Evolutionary conservation across 1,140 invertebrate genomes (phyloP), one percentile per base, ranked within the genome.

Genomic region (Saccostrea glomerata): DNA sequence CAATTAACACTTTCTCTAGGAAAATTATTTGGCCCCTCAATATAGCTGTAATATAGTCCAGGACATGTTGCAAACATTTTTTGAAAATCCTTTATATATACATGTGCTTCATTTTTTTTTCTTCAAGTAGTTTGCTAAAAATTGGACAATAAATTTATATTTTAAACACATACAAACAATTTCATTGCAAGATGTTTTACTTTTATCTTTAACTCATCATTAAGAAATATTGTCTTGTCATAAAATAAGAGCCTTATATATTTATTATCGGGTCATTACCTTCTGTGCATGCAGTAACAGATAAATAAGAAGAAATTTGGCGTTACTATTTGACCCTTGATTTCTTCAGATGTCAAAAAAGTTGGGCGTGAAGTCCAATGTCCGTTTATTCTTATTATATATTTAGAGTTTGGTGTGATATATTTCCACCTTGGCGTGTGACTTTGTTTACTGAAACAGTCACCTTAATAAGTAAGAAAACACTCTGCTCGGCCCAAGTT

Each of bases 401-500:
- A 15, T 77, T 30, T 77, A 30, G 25, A 77, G 25, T 77, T 66
- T 20, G 23, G 70, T 77, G 25, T 77, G 13, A 77, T 77, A 77
- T 77, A 77, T 77, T 36, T 77, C 70, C 70, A 77, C 70, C 70
- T 77, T 77, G 13, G 70, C 70, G 70, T 36, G 70, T 25, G 70
- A 77, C 70, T 25, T 17, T 77, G 70, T 77, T 77, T 77, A 25
- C 23, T 11, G 23, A 36, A 25, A 77, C 70, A 47, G 47, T 47
- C 47, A 36, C 70, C 70, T 77, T 77, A 36, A 77, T 77, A 77
- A 77, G 25, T 77, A 77, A 77, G 23, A 25, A 25, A 77, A 77
- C 70, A 77, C 25, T 30, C 25, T 12, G n/a, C 17, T 63, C 47
- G 47, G 6, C 47, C 6, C 15, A 17, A 63, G 17, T 47, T 47